Percentiles rank a stretch among this genome's conserved stretches.
Evolutionary conservation across 2,888 invertebrate genomes (phyloP).

Genomic region (Cyaniris semiargus): DNA sequence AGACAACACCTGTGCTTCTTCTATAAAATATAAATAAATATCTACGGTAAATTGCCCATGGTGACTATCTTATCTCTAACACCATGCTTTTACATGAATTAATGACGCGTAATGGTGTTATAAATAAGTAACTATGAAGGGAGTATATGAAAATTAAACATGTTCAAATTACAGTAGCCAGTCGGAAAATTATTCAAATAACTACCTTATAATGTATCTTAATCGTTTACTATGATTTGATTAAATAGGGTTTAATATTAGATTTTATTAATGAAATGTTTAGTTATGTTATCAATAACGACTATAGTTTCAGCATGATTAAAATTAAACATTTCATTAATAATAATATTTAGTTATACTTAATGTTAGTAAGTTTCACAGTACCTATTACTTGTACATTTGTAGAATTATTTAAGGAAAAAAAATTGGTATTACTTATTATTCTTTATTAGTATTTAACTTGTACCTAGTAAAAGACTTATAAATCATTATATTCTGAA

Average conservation of each 20-base stretch:
- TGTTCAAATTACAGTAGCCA: background rate
- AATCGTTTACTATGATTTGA: background rate
- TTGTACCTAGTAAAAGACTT: too few relatives aligned
- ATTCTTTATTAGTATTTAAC: too few relatives aligned
- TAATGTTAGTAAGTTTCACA: too few relatives aligned
- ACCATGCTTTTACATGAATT: constrained; percentile 5
- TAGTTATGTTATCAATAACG: background rate
- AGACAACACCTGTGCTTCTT: background rate
- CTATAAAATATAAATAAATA: background rate
- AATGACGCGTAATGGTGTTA: background rate
- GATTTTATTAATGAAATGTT: background rate
- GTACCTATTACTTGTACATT: too few relatives aligned
- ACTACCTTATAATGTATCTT: background rate
- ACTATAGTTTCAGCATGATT: too few relatives aligned
- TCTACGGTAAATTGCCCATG: constrained; percentile 11
- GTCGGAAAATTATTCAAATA: constrained; percentile 6
- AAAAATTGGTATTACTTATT: too few relatives aligned
- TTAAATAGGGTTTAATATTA: background rate
- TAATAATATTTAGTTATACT: too few relatives aligned
- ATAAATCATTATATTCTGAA: too few relatives aligned
- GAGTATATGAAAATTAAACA: background rate
- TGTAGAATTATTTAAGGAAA: too few relatives aligned
- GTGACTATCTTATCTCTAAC: background rate
- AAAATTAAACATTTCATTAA: too few relatives aligned
- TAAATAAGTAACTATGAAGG: background rate